Evolutionary conservation across 1,140 invertebrate species (phyloP).

Genomic region (Zaprionus tsacasi): DNA sequence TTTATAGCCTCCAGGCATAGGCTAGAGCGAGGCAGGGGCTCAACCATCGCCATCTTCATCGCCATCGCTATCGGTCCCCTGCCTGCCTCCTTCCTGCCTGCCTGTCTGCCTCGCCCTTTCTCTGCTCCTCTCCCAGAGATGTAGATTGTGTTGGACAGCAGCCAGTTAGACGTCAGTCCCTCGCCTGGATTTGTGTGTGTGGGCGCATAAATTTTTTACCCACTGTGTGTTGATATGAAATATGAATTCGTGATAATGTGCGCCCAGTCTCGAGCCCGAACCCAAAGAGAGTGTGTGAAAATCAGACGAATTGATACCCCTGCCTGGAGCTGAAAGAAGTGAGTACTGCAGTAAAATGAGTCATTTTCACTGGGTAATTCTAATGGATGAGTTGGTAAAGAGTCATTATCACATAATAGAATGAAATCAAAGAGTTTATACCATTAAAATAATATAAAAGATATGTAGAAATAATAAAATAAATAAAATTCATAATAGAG

Average conservation of each 20-base stretch:
- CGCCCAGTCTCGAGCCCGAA: slow-evolving; percentile 8
- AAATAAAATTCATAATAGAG: neutral
- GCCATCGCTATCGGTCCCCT: slow-evolving; percentile 10
- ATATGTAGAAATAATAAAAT: neutral
- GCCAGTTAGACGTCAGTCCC: slow-evolving; percentile 61
- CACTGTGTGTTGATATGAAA: slow-evolving; percentile 65
- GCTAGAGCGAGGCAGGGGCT: slow-evolving; percentile 16
- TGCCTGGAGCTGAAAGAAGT: neutral
- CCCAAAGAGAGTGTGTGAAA: slow-evolving; percentile 56
- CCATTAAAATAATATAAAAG: too few relatives aligned
- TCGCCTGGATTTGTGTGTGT: slow-evolving; percentile 41
- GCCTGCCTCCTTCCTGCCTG: neutral
- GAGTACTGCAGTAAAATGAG: slow-evolving; percentile 24
- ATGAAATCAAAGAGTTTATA: neutral
- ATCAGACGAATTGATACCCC: slow-evolving; percentile 29
- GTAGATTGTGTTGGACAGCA: slow-evolving; percentile 75
- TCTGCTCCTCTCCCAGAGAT: slow-evolving; percentile 38
- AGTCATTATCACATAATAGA: slow-evolving; percentile 20
- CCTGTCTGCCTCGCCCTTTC: neutral
- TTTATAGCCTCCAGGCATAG: slow-evolving; percentile 17
- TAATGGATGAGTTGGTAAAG: neutral
- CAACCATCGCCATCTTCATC: slow-evolving; percentile 7
- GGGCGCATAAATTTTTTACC: slow-evolving; percentile 75
- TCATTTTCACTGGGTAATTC: slow-evolving; percentile 16
- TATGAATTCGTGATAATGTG: slow-evolving; percentile 68